phyloP scores from a whole-genome alignment of 2,888 invertebrate species.

The Trachelus tabidus region DNA sequence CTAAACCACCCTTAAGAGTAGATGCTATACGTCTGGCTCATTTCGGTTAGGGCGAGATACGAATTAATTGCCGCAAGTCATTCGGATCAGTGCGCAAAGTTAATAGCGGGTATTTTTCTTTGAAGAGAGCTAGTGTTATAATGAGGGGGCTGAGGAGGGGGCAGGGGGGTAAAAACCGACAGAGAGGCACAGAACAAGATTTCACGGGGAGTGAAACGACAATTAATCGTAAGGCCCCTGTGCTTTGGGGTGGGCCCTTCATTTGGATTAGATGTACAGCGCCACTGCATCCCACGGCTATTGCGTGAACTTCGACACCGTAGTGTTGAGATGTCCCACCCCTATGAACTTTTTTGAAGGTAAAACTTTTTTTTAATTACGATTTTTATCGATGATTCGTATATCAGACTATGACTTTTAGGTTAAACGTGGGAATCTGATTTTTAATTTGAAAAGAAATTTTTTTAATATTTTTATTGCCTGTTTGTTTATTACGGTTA shows the following conservation, averaged over 20 bases:
- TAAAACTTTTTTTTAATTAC: not conserved
- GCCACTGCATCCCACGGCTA: not conserved
- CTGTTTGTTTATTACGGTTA: not conserved
- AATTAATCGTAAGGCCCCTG: not conserved
- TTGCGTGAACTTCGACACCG: not conserved
- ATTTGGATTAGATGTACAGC: not conserved
- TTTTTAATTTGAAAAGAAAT: not conserved
- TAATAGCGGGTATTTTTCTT: constrained; percentile 2
- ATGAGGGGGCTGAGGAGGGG: not conserved
- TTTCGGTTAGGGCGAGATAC: not conserved
- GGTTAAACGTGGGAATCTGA: not conserved
- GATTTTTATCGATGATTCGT: not conserved
- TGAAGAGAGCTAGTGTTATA: not conserved
- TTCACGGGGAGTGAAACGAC: not conserved
- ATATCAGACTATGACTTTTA: not conserved
- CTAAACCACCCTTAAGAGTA: not conserved
- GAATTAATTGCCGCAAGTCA: constrained; percentile 1
- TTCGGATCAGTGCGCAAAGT: constrained; percentile 1
- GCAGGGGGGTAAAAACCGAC: not conserved
- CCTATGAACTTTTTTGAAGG: too few species aligned
- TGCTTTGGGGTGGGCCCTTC: not conserved
- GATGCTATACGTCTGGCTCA: not conserved
- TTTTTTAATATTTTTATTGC: not conserved
- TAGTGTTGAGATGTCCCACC: too few species aligned
- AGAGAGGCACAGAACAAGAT: not conserved